Evolutionary conservation across 2,797 vertebrate genomes (phyloP).

Genomic region (Argyrosomus regius): DNA sequence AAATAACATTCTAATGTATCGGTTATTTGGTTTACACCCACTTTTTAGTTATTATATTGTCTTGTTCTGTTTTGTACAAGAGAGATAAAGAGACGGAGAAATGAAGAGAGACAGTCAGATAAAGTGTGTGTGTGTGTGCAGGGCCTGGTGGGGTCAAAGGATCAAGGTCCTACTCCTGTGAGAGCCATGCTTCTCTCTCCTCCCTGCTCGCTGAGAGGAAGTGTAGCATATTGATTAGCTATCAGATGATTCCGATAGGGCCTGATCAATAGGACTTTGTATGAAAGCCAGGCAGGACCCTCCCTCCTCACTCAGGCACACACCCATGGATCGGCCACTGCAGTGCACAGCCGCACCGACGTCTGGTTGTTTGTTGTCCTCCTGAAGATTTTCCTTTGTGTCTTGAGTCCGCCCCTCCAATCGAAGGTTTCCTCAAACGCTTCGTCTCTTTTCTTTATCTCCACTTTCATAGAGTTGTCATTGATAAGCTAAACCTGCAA

Average conservation of each 20-base stretch:
- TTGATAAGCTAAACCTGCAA: slow-evolving; percentile 17
- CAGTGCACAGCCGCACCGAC: slow-evolving; percentile 48
- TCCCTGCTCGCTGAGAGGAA: slow-evolving; percentile 81
- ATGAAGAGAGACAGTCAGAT: slow-evolving; percentile 31
- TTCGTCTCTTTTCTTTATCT: slow-evolving; percentile 22
- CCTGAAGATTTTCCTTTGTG: slow-evolving; percentile 59
- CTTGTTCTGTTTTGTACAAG: slow-evolving; percentile 48
- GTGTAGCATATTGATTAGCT: slow-evolving; percentile 88
- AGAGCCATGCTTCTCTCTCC: slow-evolving; percentile 67
- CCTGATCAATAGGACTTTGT: slow-evolving; percentile 85
- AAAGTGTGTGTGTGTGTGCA: background rate
- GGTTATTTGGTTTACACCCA: slow-evolving; percentile 63
- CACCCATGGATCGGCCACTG: slow-evolving; percentile 65
- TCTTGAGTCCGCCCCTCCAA: slow-evolving; percentile 26
- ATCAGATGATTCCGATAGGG: slow-evolving; percentile 88
- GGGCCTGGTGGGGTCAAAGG: slow-evolving; percentile 66
- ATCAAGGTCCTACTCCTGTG: slow-evolving; percentile 82
- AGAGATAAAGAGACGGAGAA: slow-evolving; percentile 47
- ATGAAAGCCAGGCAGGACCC: slow-evolving; percentile 79
- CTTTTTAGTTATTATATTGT: slow-evolving; percentile 47
- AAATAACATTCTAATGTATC: slow-evolving; percentile 65
- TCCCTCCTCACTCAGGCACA: slow-evolving; percentile 64
- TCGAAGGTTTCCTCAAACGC: slow-evolving; percentile 54
- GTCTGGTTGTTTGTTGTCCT: slow-evolving; percentile 53
- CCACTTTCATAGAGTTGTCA: slow-evolving; percentile 36